Conservation (phyloP, 2,113 vertebrate genomes). For the Scomber colias region DNA sequence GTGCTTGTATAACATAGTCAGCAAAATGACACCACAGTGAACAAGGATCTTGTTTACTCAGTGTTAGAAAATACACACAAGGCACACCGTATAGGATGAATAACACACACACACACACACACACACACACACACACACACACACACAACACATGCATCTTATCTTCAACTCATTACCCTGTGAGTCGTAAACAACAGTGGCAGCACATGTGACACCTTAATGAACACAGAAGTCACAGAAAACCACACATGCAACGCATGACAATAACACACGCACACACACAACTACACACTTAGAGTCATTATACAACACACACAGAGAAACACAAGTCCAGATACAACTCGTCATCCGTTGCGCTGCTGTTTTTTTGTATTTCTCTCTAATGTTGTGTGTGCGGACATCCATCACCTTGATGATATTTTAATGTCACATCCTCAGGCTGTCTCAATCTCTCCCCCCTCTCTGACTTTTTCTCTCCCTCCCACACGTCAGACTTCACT, state of each 20-base stretch:
- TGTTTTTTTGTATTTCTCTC: constrained; percentile 71
- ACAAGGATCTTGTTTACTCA: neutral
- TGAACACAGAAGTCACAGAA: constrained; percentile 56
- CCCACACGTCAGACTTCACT: constrained; percentile 73
- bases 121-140: constrained; percentile 19
- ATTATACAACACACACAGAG: constrained; percentile 55
- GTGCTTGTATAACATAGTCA: neutral
- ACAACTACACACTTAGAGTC: constrained; percentile 39
- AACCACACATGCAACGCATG: constrained; percentile 3
- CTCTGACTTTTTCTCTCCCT: constrained; percentile 46
- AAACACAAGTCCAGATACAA: constrained; percentile 63
- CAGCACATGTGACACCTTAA: constrained; percentile 65
- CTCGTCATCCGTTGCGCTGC: constrained; percentile 69
- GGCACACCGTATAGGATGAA: neutral
- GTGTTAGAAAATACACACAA: neutral
- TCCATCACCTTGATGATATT: constrained; percentile 84
- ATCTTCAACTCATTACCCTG: constrained; percentile 70
- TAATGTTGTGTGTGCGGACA: constrained; percentile 75
- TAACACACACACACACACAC: constrained; percentile 13
- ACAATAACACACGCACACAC: neutral
- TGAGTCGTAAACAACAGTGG: constrained; percentile 60
- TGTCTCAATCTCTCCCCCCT: constrained; percentile 68
- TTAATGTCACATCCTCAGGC: constrained; percentile 83
- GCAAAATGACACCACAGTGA: neutral
- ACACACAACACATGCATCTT: constrained; percentile 49